Evolutionary conservation across 2,888 invertebrate genomes (phyloP).

Genomic region (Branchipolynoe longqiensis): DNA sequence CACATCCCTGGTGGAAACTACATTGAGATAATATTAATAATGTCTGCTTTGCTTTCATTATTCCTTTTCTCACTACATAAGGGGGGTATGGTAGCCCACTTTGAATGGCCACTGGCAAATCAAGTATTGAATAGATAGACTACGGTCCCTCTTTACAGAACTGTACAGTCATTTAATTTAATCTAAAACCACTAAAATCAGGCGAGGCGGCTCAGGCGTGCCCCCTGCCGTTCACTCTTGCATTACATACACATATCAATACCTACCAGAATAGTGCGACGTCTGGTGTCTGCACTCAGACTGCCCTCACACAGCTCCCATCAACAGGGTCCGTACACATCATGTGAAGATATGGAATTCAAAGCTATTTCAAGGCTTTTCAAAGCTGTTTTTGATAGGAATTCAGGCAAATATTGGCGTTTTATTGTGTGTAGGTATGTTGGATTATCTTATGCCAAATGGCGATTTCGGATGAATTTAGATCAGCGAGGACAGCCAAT

Average conservation of each 20-base stretch:
- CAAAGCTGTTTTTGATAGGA: neutral
- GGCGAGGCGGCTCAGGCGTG: neutral
- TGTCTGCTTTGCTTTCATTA: neutral
- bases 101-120: slow-evolving; percentile 1
- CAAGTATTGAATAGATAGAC: neutral
- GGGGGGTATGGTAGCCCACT: too few species aligned
- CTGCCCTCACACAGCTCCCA: neutral
- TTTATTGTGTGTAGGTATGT: too few species aligned
- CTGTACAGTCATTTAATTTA: neutral
- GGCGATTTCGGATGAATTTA: too few species aligned
- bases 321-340: neutral
- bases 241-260: slow-evolving; percentile 26
- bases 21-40: too few species aligned
- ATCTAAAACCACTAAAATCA: neutral
- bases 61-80: neutral
- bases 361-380: too few species aligned
- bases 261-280: slow-evolving; percentile 31
- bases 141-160: slow-evolving; percentile 1
- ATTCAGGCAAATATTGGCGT: neutral
- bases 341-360: too few species aligned
- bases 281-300: slow-evolving; percentile 7
- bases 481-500: too few species aligned
- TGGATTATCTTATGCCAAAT: too few species aligned
- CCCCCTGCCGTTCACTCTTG: neutral
- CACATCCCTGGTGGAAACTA: slow-evolving; percentile 6